These are phyloP conservation scores for Pelecanus crispus DNA, from an alignment of 2,113 vertebrate species.

Conservation along the genomic window DNA sequence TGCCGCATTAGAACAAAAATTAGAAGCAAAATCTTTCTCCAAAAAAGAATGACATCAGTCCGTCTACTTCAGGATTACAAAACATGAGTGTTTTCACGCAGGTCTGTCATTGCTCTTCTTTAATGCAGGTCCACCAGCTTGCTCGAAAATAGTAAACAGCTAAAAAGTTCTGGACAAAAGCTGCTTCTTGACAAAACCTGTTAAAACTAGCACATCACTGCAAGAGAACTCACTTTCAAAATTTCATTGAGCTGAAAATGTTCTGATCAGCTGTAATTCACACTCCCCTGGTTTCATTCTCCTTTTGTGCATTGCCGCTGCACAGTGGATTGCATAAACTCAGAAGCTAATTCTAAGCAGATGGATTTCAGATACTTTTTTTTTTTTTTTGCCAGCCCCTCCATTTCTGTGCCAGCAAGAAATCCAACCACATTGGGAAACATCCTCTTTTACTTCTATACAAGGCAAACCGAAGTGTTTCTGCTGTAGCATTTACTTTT, in stretches of 20 bases:
- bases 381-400: background rate
- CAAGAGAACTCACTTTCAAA: background rate
- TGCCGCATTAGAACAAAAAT: background rate
- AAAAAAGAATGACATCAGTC: background rate
- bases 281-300: background rate
- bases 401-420: conserved; percentile 14
- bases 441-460: conserved; percentile 43
- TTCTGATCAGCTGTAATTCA: background rate
- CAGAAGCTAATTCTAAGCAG: conserved; percentile 43
- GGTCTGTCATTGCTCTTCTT: background rate
- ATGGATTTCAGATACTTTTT: conserved; percentile 23
- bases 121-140: background rate
- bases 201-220: background rate
- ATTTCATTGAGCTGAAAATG: background rate
- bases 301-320: background rate
- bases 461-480: conserved; percentile 25
- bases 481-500: background rate
- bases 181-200: background rate
- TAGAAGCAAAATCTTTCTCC: background rate
- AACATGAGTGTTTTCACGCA: background rate
- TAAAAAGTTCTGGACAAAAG: background rate
- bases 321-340: background rate
- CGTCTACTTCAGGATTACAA: fast-evolving
- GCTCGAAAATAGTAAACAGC: background rate
- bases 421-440: conserved; percentile 13